Base-by-base conservation (phyloP, 2,888 invertebrate genomes). In the Scrobipalpa costella region DNA sequence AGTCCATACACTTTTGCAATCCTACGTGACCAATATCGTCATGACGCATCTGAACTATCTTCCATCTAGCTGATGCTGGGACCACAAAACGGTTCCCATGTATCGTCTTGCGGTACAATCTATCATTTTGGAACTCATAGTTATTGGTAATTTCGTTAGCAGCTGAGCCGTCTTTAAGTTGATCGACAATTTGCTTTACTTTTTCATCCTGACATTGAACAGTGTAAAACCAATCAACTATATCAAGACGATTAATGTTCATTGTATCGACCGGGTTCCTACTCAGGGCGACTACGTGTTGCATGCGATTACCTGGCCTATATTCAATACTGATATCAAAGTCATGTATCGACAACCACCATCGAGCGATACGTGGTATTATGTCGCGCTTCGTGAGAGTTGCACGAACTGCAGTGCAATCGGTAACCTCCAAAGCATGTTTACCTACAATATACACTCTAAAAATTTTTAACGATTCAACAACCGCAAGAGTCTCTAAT, bases 271-370 rank as follows among this genome's bases (percentile, higher is more conserved):
- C 13, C 2, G 77, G 75, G 55, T 73, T 69, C 7, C 79, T 63
- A 65, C 81, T 81, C 7, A 81, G 49, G 0, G 77, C 78, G 62
- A 80, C 81, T 0, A 78, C 76, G 57, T 81, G 78, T 13, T 64
- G 65, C 75, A 81, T 77, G 0, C 68, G 66, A 1, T 68, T 66
- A 0, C 75, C 77, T 0, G 75, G 69, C 33, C 78, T 68, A 67
- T 81, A 79, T 61, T 76, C 70, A 13, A 81, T 64, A 5, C 34
- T 64, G 40, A 75, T 76, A 66, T 79, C 72, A 44, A 69, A 83
- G 2, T 80, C 76, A 57, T 79, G 72, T 0, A 79, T 67, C n/a
- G 68, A 57, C n/a, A 78, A 57, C 61, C 76, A 74, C 80, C 78
- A 81, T 15, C 76, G 64, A n/a, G 79, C 77, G 17, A 80, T 73